Evolutionary conservation across 2,797 vertebrate genomes (phyloP), one percentile per base, ranked within the genome.

Genomic region (Myioborus melanocephalus): DNA sequence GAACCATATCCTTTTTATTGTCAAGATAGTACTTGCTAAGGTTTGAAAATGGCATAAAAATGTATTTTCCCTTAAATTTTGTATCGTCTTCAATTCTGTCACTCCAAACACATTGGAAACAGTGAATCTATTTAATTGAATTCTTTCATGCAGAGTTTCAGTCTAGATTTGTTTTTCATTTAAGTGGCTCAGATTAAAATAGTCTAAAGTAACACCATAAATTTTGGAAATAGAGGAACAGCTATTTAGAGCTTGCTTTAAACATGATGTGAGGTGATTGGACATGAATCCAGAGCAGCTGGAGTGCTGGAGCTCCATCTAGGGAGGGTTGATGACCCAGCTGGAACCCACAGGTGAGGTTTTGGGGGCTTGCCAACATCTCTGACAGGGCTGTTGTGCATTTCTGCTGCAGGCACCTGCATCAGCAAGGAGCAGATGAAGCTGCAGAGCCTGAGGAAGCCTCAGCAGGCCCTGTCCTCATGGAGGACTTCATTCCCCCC

Each of bases 41-140:
- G 28, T 75, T 63, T 91, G 83, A 90, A 75, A 77, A 83, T 65
- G 46, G 34, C 46, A 49, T 34, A 30, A 88, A 71, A 81, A 64
- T 86, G 50, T 87, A 47, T 79, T 94, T 95, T 53, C 11, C 26
- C 39, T 65, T 69, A 44, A 63, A 69, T 83, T 91, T 76, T 49
- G 56, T 80, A 20, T 47, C 11, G 2, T 53, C 32, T 85, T 91
- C 61, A 63, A 19, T 78, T 83, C n/a, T 90, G 64, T 46, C 52
- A 24, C 26, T 70, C 79, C 56, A 70, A 87, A 83, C 47, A 44
- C 64, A n/a, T 24, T 80, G 56, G 69, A 83, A 69, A 85, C 19
- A 59, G 56, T 37, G 86, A 90, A 57, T 75, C 61, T 83, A 34
- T 92, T 92, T 92, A 88, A 95, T 88, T 88, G 86, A 86, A 77